phyloP scores from a whole-genome alignment of 2,113 vertebrate species.

The Lathamus discolor region DNA sequence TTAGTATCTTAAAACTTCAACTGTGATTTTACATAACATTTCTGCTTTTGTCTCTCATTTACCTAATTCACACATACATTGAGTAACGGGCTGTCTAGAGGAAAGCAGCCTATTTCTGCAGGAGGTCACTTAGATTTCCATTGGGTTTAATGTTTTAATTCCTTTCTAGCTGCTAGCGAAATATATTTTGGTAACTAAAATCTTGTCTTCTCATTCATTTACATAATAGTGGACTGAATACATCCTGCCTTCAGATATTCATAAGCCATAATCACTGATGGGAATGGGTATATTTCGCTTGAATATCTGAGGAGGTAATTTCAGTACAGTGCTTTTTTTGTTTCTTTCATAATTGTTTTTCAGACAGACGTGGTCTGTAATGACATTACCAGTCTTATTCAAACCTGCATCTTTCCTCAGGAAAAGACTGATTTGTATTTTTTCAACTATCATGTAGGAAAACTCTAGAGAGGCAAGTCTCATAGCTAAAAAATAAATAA shows the following conservation, averaged over 20 bases:
- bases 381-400: neutral
- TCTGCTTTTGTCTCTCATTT: constrained; percentile 61
- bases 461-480: neutral
- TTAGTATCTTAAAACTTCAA: constrained; percentile 45
- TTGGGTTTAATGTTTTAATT: constrained; percentile 58
- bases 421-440: neutral
- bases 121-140: constrained; percentile 56
- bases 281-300: constrained; percentile 1
- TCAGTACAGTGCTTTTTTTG: constrained; percentile 6
- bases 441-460: neutral
- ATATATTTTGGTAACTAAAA: constrained; percentile 62
- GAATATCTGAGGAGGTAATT: constrained; percentile 14
- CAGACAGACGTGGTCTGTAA: neutral
- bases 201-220: constrained; percentile 48
- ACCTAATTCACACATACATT: constrained; percentile 37
- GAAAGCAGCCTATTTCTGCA: constrained; percentile 33
- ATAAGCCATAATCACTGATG: constrained; percentile 30
- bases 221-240: constrained; percentile 34
- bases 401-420: neutral
- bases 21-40: constrained; percentile 54
- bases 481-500: neutral
- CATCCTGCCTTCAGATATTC: constrained; percentile 22
- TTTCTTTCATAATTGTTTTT: neutral
- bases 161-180: constrained; percentile 40
- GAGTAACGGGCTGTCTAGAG: constrained; percentile 5